Evolutionary conservation across 2,113 vertebrate species (phyloP).

Genomic region (Aldabrachelys gigantea): DNA sequence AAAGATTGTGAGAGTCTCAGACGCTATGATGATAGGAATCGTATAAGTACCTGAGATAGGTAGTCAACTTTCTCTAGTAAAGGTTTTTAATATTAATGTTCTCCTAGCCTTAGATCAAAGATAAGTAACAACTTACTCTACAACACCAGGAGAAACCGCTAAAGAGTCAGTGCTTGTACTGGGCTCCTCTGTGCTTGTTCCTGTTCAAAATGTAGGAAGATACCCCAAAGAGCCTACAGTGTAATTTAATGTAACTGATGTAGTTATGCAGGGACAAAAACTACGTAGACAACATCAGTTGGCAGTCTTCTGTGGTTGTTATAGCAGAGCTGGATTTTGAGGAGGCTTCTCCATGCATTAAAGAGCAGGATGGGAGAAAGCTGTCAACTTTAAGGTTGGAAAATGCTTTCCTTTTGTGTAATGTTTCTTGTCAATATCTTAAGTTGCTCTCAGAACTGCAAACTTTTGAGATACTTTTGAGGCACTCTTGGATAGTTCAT

Average conservation of each 20-base stretch:
- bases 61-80: not conserved
- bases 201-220: not conserved
- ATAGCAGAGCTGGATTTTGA: not conserved
- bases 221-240: not conserved
- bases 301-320: not conserved
- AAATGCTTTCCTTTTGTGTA: not conserved
- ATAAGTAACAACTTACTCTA: too few relatives aligned
- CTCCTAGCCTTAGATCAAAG: too few relatives aligned
- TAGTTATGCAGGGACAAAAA: not conserved
- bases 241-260: not conserved
- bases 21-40: not conserved
- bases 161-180: not conserved
- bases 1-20: not conserved
- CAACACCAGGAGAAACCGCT: not conserved
- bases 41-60: not conserved
- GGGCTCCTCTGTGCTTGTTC: not conserved
- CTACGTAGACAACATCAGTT: not conserved
- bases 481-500: not conserved
- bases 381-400: not conserved
- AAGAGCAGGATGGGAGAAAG: not conserved
- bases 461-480: not conserved
- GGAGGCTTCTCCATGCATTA: not conserved
- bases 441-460: not conserved
- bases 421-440: not conserved
- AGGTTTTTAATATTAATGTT: not conserved